Evolutionary conservation across 2,888 invertebrate genomes (phyloP).

Genomic region (Acanthosepion pharaonis): DNA sequence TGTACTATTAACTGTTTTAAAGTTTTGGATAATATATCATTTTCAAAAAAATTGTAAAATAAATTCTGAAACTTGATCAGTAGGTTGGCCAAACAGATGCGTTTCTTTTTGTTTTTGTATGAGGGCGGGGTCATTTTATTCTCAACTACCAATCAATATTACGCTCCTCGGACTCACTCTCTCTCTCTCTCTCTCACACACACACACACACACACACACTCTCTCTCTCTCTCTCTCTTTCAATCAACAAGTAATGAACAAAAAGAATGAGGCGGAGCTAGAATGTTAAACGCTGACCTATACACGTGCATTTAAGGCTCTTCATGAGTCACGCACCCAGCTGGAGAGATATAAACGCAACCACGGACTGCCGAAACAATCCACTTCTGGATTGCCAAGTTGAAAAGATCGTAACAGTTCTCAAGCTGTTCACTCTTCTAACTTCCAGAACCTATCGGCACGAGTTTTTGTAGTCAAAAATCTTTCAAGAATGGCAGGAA

Average conservation of each 20-base stretch:
- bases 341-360: background rate
- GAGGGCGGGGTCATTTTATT: conserved; percentile 4
- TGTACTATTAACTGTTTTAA: too few species aligned
- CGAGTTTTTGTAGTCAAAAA: background rate
- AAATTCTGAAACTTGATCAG: background rate
- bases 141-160: background rate
- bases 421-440: background rate
- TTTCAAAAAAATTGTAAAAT: too few species aligned
- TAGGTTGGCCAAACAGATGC: background rate
- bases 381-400: conserved; percentile 2
- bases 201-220: background rate
- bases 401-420: background rate
- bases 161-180: background rate
- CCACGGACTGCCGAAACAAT: background rate
- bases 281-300: background rate
- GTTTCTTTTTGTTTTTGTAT: background rate
- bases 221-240: background rate
- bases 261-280: background rate
- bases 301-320: background rate
- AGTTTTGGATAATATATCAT: too few species aligned
- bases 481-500: conserved; percentile 25
- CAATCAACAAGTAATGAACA: background rate
- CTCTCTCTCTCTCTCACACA: background rate
- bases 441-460: background rate
- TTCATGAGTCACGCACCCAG: background rate